These are phyloP conservation scores for Drosophila kurseongensis DNA, from an alignment of 1,140 invertebrate species.

Conservation along the genomic window DNA sequence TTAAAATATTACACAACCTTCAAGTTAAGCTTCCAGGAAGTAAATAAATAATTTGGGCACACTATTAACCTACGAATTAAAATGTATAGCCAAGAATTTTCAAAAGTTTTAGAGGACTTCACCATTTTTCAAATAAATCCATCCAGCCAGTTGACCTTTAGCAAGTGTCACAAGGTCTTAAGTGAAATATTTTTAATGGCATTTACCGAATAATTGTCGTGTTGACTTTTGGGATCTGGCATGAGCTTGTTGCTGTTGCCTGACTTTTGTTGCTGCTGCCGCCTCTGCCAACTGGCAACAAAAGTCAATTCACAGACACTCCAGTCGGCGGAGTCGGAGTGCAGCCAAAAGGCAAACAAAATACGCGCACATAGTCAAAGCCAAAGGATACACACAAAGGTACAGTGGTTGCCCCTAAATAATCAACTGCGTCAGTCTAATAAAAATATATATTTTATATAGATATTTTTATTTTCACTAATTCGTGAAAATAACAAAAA, in stretches of 20 bases:
- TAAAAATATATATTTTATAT: too few species aligned
- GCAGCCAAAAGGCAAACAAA: conserved; percentile 73
- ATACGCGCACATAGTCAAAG: conserved; percentile 45
- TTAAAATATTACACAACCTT: too few species aligned
- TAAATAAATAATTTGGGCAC: too few species aligned
- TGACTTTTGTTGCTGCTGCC: conserved; percentile 20
- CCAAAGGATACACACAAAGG: conserved; percentile 56
- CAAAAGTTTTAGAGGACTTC: neutral
- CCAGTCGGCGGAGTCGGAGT: conserved; percentile 12
- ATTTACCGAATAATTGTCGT: conserved; percentile 63
- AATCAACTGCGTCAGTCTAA: too few species aligned
- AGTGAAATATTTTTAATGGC: conserved; percentile 53
- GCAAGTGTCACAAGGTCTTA: conserved; percentile 3
- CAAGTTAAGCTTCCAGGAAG: too few species aligned
- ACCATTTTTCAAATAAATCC: neutral
- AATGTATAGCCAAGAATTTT: neutral
- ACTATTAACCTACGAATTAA: too few species aligned
- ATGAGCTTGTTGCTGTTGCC: conserved; percentile 35
- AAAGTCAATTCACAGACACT: conserved; percentile 75
- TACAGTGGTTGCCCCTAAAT: conserved; percentile 4
- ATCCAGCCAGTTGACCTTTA: conserved; percentile 1
- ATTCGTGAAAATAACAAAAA: too few species aligned
- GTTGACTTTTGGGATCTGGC: conserved; percentile 56
- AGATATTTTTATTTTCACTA: too few species aligned
- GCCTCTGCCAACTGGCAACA: conserved; percentile 66